These are phyloP conservation scores for Ivindomyrus marchei DNA, from an alignment of 2,113 vertebrate genomes.

Conservation along the genomic window DNA sequence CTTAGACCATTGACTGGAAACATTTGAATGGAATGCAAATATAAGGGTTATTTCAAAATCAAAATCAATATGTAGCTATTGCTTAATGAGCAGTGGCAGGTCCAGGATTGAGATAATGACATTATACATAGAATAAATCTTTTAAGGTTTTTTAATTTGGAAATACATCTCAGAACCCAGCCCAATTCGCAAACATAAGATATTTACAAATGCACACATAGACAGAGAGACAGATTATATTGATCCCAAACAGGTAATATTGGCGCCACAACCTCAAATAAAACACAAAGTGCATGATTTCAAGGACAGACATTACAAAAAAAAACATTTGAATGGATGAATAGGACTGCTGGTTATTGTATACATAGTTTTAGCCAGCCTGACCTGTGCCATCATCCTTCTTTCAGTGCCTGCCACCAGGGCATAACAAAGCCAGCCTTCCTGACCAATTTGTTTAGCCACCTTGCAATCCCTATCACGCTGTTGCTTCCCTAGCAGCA, in stretches of 20 bases:
- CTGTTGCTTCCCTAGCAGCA: background rate
- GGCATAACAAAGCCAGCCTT: background rate
- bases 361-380: background rate
- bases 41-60: background rate
- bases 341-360: background rate
- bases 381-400: background rate
- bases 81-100: background rate
- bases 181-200: background rate
- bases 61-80: background rate
- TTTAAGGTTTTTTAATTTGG: background rate
- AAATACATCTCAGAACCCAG: background rate
- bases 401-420: background rate
- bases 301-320: too few species aligned
- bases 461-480: background rate
- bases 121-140: background rate
- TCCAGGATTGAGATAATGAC: background rate
- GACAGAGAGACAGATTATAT: background rate
- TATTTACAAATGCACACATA: background rate
- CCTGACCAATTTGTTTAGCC: background rate
- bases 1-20: background rate
- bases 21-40: background rate
- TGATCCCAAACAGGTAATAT: background rate
- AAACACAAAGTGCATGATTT: too few species aligned
- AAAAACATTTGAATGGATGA: too few species aligned
- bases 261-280: background rate